Conservation (phyloP, 2,113 vertebrate species). For the Mellivora capensis region DNA sequence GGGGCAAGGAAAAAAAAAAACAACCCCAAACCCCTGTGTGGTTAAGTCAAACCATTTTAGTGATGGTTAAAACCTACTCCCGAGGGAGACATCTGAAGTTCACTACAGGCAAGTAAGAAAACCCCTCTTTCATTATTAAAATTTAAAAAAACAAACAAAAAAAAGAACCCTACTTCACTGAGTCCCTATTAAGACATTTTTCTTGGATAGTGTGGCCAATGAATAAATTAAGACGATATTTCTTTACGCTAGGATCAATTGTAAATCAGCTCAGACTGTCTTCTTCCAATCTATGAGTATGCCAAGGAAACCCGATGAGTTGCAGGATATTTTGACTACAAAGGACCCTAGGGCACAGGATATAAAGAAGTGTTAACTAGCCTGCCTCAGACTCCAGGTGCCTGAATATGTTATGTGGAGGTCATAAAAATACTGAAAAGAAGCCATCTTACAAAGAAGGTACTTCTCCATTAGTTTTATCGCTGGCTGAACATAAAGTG, state of each 20-base stretch:
- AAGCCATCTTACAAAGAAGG: background rate
- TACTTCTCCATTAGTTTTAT: background rate
- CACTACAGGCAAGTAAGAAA: background rate
- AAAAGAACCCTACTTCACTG: background rate
- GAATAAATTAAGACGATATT: background rate
- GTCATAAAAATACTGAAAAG: background rate
- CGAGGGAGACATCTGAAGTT: background rate
- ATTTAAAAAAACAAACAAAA: background rate
- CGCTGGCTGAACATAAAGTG: background rate
- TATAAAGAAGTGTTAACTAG: background rate
- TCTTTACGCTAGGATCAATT: background rate
- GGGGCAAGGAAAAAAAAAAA: background rate
- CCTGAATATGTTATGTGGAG: background rate
- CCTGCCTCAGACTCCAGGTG: background rate
- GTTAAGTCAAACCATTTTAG: slow-evolving; percentile 38
- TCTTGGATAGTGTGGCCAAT: background rate
- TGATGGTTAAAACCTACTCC: background rate
- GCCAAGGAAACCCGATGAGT: background rate
- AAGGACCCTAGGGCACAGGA: background rate
- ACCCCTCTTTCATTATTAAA: background rate
- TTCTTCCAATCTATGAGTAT: background rate
- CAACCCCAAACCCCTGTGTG: background rate
- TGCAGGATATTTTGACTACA: background rate
- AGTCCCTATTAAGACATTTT: background rate
- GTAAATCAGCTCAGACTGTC: background rate